These are phyloP conservation scores for Teleogryllus occipitalis DNA, from an alignment of 1,140 invertebrate genomes.

Conservation along the genomic window DNA sequence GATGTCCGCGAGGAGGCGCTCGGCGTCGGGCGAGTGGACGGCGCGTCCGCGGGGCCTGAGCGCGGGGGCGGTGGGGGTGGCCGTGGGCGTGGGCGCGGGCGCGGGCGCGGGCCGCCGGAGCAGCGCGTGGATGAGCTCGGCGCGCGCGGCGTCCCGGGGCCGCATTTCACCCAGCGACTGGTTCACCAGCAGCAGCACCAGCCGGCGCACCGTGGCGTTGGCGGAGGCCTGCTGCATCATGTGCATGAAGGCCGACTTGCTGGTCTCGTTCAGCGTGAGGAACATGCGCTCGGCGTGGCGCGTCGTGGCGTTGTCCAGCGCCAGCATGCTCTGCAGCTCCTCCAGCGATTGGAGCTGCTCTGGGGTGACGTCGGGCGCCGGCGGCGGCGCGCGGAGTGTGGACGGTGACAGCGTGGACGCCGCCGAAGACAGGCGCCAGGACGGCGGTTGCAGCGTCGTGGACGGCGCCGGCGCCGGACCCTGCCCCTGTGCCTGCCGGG, in stretches of 20 bases:
- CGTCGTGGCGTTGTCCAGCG: not conserved
- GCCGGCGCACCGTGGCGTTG: constrained; percentile 61
- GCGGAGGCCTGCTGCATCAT: constrained; percentile 71
- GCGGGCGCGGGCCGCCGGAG: constrained; percentile 43
- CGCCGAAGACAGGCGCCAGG: constrained; percentile 19
- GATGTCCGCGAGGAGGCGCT: not conserved
- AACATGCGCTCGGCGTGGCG: constrained; percentile 54
- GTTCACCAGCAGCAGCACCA: constrained; percentile 66
- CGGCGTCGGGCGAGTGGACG: not conserved
- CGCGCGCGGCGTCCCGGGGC: constrained; percentile 51
- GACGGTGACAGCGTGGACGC: constrained; percentile 25
- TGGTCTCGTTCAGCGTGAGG: constrained; percentile 62
- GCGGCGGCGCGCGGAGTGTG: too few relatives aligned
- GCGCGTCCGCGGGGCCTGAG: not conserved
- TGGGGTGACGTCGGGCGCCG: not conserved
- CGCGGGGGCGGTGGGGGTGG: constrained; percentile 9
- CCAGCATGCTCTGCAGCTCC: constrained; percentile 7
- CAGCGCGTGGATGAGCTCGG: constrained; percentile 54
- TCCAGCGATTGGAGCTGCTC: constrained; percentile 4
- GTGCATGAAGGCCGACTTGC: constrained; percentile 60
- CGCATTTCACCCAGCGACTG: constrained; percentile 51
- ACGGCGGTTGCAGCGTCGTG: constrained; percentile 7
- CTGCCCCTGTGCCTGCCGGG: too few relatives aligned
- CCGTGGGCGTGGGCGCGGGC: not conserved
- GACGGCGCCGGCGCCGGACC: not conserved